A percentile compares a stretch with the other conserved stretches of the same genome.
Conservation (phyloP, 2,888 invertebrate genomes). For the Dusona sp. region DNA sequence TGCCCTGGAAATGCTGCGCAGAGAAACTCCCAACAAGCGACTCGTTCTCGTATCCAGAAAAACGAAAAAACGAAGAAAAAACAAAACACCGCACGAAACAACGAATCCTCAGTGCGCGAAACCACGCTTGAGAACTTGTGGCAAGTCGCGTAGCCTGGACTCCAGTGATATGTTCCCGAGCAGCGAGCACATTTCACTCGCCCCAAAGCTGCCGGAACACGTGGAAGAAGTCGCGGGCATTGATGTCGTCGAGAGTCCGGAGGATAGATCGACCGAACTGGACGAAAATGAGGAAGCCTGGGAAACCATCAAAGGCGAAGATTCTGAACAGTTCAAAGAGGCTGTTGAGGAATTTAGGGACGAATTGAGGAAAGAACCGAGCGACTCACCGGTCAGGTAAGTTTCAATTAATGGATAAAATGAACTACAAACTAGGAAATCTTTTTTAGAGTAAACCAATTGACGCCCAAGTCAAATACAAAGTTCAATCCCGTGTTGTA, state of each 20-base stretch:
- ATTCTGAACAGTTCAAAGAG: slow-evolving; percentile 43
- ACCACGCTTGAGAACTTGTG: slow-evolving; percentile 89
- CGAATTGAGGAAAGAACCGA: slow-evolving; percentile 64
- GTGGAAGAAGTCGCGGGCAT: slow-evolving; percentile 74
- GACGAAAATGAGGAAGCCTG: slow-evolving; percentile 53
- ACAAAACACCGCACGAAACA: slow-evolving; percentile 81
- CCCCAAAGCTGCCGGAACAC: slow-evolving; percentile 79
- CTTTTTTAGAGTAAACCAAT: not conserved
- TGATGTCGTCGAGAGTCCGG: slow-evolving; percentile 48
- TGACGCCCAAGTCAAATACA: not conserved
- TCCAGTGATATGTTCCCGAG: slow-evolving; percentile 92
- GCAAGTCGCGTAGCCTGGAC: slow-evolving; percentile 94
- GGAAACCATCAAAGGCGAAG: slow-evolving; percentile 16
- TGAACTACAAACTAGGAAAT: not conserved
- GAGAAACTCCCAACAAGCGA: slow-evolving; percentile 90
- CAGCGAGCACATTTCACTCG: slow-evolving; percentile 83
- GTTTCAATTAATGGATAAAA: not conserved
- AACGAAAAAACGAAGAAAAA: slow-evolving; percentile 85
- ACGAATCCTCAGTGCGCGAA: slow-evolving; percentile 76
- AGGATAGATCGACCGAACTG: slow-evolving; percentile 57
- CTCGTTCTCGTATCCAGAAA: slow-evolving; percentile 91
- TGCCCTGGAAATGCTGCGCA: slow-evolving; percentile 89
- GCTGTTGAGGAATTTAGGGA: slow-evolving; percentile 58
- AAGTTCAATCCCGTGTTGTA: not conserved
- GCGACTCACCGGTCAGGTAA: slow-evolving; percentile 79